Evolutionary conservation across 2,888 invertebrate species (phyloP).

Genomic region (Sthenelais limicola): DNA sequence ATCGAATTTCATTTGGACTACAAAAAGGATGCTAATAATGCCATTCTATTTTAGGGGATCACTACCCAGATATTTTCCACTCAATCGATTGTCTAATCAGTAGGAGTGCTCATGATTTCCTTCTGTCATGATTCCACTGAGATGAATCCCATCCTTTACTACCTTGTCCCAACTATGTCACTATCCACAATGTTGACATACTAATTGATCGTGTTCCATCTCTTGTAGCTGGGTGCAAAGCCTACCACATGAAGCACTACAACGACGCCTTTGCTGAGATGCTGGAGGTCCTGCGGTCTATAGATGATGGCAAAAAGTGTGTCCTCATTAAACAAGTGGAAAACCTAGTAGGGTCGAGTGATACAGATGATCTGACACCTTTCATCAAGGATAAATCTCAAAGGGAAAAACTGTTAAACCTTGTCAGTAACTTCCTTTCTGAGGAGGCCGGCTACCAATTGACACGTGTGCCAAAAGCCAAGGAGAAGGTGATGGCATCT

Average conservation of each 20-base stretch:
- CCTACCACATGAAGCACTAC: conserved; percentile 38
- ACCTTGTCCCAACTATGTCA: no score
- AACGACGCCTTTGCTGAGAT: conserved; percentile 27
- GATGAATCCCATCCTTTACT: no score
- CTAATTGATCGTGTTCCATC: no score
- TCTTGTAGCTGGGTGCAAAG: conserved; percentile 19
- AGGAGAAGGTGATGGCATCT: not conserved
- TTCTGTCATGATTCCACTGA: no score
- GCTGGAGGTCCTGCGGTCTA: conserved; percentile 27
- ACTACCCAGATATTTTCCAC: no score
- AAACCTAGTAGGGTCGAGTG: conserved; percentile 23
- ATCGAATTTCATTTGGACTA: no score
- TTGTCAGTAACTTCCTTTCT: conserved; percentile 20
- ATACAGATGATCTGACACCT: conserved; percentile 25
- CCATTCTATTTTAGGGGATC: no score
- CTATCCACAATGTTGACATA: no score
- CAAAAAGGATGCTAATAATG: no score
- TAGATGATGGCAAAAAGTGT: conserved; percentile 6
- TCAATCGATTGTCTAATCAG: no score
- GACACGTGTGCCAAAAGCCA: not conserved
- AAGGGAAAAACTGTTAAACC: conserved; percentile 18
- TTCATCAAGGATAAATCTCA: conserved; percentile 17
- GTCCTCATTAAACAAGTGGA: not conserved
- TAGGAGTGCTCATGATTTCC: no score
- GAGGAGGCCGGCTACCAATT: conserved; percentile 31